Conservation (phyloP, 2,113 vertebrate species). For the Ancistrus triradiatus region DNA sequence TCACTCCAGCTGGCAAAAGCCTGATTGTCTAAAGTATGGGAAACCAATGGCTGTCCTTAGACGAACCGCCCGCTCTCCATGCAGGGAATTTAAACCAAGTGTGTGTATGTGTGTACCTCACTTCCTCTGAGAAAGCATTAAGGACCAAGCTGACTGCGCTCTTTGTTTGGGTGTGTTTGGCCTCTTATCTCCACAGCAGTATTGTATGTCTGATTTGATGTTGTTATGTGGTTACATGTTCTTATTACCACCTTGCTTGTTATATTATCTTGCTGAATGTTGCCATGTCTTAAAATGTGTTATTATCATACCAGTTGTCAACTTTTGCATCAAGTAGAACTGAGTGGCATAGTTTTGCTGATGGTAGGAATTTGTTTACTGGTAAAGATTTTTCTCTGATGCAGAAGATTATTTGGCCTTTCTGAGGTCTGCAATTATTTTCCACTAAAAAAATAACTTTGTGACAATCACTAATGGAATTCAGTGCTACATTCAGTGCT, state of each 20-base stretch:
- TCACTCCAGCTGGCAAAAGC: constrained; percentile 30
- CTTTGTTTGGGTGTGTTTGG: neutral
- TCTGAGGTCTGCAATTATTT: no score
- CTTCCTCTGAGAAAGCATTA: neutral
- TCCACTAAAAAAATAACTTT: no score
- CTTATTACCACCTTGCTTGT: neutral
- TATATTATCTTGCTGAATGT: no score
- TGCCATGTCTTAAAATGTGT: no score
- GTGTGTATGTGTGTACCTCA: neutral
- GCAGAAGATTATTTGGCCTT: no score
- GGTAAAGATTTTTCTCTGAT: no score
- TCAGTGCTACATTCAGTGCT: no score
- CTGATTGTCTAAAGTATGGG: constrained; percentile 24
- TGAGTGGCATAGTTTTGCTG: no score
- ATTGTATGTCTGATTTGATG: neutral
- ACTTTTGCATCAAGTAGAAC: no score
- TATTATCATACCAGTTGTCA: no score
- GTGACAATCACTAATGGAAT: no score
- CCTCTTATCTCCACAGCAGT: constrained; percentile 6
- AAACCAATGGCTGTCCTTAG: constrained; percentile 16
- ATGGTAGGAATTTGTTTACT: no score
- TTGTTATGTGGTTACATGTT: neutral
- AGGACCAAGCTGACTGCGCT: neutral
- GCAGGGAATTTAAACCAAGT: neutral
- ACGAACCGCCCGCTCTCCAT: neutral